These are phyloP conservation scores for Hemibagrus guttatus DNA, from an alignment of 2,797 vertebrate species.

Conservation along the genomic window DNA sequence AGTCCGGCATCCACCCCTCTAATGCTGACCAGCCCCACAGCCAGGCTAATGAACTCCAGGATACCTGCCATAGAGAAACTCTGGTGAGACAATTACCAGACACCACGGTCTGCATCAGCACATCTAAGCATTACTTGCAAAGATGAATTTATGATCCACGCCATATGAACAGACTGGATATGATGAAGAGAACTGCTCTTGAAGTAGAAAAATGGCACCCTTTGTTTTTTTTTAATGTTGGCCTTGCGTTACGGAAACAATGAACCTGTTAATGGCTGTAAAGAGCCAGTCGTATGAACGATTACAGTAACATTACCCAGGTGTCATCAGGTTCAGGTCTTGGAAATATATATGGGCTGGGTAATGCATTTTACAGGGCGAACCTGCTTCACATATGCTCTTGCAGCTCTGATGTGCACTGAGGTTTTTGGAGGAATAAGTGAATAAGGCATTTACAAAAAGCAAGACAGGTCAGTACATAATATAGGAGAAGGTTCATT, in stretches of 20 bases:
- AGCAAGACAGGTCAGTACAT: not conserved
- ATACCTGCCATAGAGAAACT: slow-evolving; percentile 80
- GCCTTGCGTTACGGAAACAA: slow-evolving; percentile 11
- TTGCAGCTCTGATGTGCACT: not conserved
- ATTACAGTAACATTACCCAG: slow-evolving; percentile 13
- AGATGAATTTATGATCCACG: slow-evolving; percentile 15
- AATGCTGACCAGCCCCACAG: slow-evolving; percentile 98
- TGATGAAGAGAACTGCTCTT: not conserved
- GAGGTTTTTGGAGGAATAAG: not conserved
- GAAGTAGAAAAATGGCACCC: slow-evolving; percentile 19
- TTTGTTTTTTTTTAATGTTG: slow-evolving; percentile 9
- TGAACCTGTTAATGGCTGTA: slow-evolving; percentile 18
- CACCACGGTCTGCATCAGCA: slow-evolving; percentile 9
- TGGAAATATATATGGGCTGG: not conserved
- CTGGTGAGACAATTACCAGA: slow-evolving; percentile 58
- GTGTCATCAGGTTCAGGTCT: not conserved
- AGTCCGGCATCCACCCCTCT: slow-evolving; percentile 96
- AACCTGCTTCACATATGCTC: not conserved
- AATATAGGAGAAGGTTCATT: not conserved
- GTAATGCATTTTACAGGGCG: not conserved
- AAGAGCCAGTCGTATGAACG: not conserved
- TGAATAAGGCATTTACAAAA: not conserved
- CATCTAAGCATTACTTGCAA: slow-evolving; percentile 27
- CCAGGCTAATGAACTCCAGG: slow-evolving; percentile 98
- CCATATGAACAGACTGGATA: slow-evolving; percentile 20